phyloP scores from a whole-genome alignment of 2,888 invertebrate genomes.

The Himalopsyche tibetana region DNA sequence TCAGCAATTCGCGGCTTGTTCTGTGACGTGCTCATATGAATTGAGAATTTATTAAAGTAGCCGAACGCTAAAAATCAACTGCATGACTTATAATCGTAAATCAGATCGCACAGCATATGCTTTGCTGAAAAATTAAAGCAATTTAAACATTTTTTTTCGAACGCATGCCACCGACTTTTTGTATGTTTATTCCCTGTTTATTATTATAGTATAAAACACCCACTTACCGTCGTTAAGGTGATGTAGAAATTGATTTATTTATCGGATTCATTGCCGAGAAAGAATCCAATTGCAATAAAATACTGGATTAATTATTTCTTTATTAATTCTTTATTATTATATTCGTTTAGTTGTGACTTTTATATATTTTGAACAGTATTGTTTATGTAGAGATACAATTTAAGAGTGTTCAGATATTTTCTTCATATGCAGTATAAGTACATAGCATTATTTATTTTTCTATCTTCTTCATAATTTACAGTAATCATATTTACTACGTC shows the following conservation, averaged over 20 bases:
- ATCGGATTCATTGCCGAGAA: background rate
- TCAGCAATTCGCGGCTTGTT: no score
- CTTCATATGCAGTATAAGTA: no score
- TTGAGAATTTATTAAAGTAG: background rate
- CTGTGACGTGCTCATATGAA: background rate
- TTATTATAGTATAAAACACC: background rate
- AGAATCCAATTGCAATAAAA: no score
- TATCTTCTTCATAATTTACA: no score
- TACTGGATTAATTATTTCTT: no score
- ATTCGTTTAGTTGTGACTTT: no score
- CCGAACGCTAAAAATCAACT: background rate
- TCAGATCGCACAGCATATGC: conserved; percentile 22
- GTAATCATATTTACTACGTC: no score
- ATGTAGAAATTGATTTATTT: background rate
- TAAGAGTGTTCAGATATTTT: no score
- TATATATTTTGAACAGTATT: no score
- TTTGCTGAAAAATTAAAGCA: background rate
- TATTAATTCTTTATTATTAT: no score
- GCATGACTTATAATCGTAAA: conserved; percentile 36
- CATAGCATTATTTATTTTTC: no score
- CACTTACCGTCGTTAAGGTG: background rate
- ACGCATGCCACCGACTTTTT: background rate
- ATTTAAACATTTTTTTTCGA: background rate
- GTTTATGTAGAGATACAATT: no score
- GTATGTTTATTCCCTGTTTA: background rate